Evolutionary conservation across 2,113 vertebrate genomes (phyloP), one percentile per base, ranked within the genome.

Genomic region (Polypterus senegalus): DNA sequence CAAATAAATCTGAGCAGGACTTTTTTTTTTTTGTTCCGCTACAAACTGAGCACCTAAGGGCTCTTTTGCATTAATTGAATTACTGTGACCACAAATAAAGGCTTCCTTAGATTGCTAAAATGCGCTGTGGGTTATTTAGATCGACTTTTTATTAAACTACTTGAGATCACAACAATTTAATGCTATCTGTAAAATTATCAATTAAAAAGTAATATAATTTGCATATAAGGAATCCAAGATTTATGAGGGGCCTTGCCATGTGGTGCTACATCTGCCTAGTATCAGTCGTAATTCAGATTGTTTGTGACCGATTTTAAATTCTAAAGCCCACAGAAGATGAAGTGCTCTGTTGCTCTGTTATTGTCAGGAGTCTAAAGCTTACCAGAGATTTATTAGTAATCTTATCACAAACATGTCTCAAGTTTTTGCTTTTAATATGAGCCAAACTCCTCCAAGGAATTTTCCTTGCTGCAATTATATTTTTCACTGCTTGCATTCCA

Each of bases 351-450:
- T 81, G 83, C 86, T 81, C 77, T 79, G 80, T 87, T 89, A 89
- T 88, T 88, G 88, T 91, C 88, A 89, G 84, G 84, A 87, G 84
- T 85, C 86, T 83, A 84, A 88, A 85, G 85, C 85, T 85, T 82
- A 81, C 77, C 74, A 80, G 82, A 90, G 88, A 91, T 91, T 89
- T 91, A 91, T 91, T 89, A 88, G 87, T 84, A 89, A 92, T 89
- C 87, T 91, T 89, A 92, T 91, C 89, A 89, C 90, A 91, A 91
- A 90, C 86, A 90, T 87, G 87, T 88, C 87, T 91, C 87, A 89
- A 90, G 86, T 88, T 89, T 90, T 87, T 84, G 81, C 86, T 89
- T 91, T 91, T 90, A 92, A 89, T 88, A 89, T 82, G 85, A 86
- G 84, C 86, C 84, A 85, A 82, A 83, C 81, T 91, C 78, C 87